phyloP scores from a whole-genome alignment of 2,113 vertebrate genomes.

The Patagioenas fasciata region DNA sequence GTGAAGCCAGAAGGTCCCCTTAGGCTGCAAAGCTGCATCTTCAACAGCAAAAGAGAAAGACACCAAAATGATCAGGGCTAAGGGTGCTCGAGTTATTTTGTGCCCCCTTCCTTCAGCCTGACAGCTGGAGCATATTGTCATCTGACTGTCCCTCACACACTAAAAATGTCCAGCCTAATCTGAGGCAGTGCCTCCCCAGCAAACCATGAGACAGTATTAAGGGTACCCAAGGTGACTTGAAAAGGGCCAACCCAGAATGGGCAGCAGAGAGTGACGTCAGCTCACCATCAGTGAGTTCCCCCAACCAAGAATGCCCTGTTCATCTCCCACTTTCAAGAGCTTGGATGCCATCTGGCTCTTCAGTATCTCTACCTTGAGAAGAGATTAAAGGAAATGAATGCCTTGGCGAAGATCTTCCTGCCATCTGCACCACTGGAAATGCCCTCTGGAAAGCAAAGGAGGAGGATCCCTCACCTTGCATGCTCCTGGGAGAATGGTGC shows the following conservation, averaged over 20 bases:
- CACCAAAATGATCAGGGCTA: neutral
- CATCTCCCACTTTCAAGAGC: neutral
- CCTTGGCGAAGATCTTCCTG: neutral
- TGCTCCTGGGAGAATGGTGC: neutral
- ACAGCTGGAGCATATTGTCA: neutral
- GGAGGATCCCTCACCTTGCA: neutral
- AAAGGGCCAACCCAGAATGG: neutral
- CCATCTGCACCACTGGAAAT: neutral
- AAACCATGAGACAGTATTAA: neutral
- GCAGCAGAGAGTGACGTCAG: accelerated
- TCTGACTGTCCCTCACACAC: neutral
- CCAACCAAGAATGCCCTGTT: neutral
- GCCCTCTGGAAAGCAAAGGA: slow-evolving; percentile 12
- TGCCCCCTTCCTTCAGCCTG: neutral
- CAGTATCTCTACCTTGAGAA: neutral
- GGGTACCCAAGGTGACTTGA: neutral
- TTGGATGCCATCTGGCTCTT: neutral
- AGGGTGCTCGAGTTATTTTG: neutral
- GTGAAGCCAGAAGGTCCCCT: neutral
- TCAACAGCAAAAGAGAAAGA: neutral
- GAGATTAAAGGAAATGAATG: neutral
- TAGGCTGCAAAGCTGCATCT: neutral
- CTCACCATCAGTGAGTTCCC: neutral
- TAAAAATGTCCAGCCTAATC: neutral
- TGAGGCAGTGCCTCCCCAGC: neutral